phyloP scores from a whole-genome alignment of 2,113 vertebrate species.

The Microcebus lehilahytsara region DNA sequence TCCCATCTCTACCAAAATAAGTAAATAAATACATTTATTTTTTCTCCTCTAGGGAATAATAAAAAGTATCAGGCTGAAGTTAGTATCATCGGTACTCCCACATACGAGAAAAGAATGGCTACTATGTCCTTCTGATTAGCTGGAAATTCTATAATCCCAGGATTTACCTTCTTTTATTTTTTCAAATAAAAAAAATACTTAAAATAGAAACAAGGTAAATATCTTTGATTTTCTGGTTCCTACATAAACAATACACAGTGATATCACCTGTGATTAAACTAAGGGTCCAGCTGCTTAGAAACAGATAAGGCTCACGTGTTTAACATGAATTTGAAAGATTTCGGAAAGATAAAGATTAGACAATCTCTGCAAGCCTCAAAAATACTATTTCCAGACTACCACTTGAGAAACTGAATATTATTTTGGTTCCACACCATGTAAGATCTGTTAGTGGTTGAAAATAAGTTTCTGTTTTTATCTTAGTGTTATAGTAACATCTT shows the following conservation, averaged over 20 bases:
- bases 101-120: background rate
- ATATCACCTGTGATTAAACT: background rate
- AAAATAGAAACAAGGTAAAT: background rate
- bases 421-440: background rate
- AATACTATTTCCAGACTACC: background rate
- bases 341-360: background rate
- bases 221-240: background rate
- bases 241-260: background rate
- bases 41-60: background rate
- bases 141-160: background rate
- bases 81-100: background rate
- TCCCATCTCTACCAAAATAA: background rate
- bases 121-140: background rate
- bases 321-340: constrained; percentile 1
- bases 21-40: background rate
- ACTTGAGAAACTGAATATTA: background rate
- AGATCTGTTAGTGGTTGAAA: background rate
- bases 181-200: background rate
- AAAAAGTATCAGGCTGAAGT: background rate
- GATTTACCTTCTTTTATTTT: background rate
- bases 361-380: background rate
- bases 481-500: constrained; percentile 8
- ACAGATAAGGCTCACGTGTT: background rate
- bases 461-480: background rate
- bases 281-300: background rate